Evolutionary conservation across 2,888 invertebrate genomes (phyloP).

Genomic region (Catonia carolina): DNA sequence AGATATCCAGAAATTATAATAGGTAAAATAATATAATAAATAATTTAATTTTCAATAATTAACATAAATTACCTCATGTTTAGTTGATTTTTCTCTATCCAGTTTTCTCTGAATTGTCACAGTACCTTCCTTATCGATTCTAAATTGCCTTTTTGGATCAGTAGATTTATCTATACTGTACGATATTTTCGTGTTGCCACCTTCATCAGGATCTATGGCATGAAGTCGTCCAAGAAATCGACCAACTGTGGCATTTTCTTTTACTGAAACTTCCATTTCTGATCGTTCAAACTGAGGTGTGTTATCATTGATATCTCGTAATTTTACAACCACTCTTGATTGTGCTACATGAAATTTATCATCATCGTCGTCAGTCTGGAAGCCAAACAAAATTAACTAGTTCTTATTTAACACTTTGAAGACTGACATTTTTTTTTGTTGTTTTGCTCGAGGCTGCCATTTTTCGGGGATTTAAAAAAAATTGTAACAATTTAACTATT

Average conservation of each 20-base stretch:
- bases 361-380: slow-evolving; percentile 70
- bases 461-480: too few relatives aligned
- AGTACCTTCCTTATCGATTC: slow-evolving; percentile 88
- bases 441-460: too few relatives aligned
- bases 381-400: too few relatives aligned
- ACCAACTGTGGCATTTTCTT: slow-evolving; percentile 86
- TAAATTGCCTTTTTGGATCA: slow-evolving; percentile 87
- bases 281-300: slow-evolving; percentile 88
- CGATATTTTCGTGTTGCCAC: slow-evolving; percentile 81
- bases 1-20: too few relatives aligned
- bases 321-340: slow-evolving; percentile 86
- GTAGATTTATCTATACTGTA: slow-evolving; percentile 89
- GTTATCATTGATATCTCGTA: slow-evolving; percentile 95
- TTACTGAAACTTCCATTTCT: slow-evolving; percentile 83
- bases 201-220: slow-evolving; percentile 93
- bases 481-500: too few relatives aligned
- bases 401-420: too few relatives aligned
- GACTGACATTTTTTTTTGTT: too few relatives aligned
- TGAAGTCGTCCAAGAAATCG: slow-evolving; percentile 86
- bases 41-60: too few relatives aligned
- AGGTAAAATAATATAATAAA: too few relatives aligned
- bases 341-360: slow-evolving; percentile 95
- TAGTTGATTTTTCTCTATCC: slow-evolving; percentile 87
- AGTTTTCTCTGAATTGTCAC: slow-evolving; percentile 87
- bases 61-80: slow-evolving; percentile 82